Base-by-base conservation (phyloP, 2,888 invertebrate species). In the Polymixis flavicincta region DNA sequence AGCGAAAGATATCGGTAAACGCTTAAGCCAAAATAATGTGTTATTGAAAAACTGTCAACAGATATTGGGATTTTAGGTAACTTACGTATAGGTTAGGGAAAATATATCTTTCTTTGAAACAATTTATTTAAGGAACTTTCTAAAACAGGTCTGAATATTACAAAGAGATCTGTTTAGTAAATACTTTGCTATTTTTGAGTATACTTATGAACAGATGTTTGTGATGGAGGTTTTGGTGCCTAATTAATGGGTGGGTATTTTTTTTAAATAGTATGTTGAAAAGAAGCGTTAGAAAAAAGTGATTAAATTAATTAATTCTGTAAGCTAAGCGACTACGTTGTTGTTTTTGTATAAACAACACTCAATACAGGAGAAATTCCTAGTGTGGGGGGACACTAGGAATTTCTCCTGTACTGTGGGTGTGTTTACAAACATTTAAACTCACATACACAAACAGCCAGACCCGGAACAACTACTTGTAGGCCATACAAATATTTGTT, bases 111-210 rank as follows among this genome's bases (percentile, higher is more conserved):
- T 60, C 50, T 69, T 67, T 37, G 22, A 71, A 66, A 80, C 52
- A 22, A 55, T 83, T 83, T 69, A 48, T 60, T 55, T 55, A 32
- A 70, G 37, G 57, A 57, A 65, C 67, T 76, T 72, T 52, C 73
- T 69, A 59, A 32, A 48, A 59, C 70, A 73, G 32, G 45, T 19
- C 74, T 60, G 14, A 19, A 64, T 66, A 25, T 66, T 55, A 50
- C 28, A 52, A n/a, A 42, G 45, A 67, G 52, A 64, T 70, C 42
- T 69, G 55, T 9, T 64, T 9, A 61, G 22, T 68, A 65, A 67
- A 61, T 64, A 55, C 25, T 60, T 60, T 17, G n/a, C 22, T 71
- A 32, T 59, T 71, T 68, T 59, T 71, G 19, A 60, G 0, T 37
- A 63, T 22, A 63, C 11, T 42, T 9, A 28, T 57, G 1, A 14